Percentiles rank a stretch among this genome's conserved stretches.
Conservation (phyloP, 2,888 invertebrate species). For the Cyclophora punctaria region DNA sequence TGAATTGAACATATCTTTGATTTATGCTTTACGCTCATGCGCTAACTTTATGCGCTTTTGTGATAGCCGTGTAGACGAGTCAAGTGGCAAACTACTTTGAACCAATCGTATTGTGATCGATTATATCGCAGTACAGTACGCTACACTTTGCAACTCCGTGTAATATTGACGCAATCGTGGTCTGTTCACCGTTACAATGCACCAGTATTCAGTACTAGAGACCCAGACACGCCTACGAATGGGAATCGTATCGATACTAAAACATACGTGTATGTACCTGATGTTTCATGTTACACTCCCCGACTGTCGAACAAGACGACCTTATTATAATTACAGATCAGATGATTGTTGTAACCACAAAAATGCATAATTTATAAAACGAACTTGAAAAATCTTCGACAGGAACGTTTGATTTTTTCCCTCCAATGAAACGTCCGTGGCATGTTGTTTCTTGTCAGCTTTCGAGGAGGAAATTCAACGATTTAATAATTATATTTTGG, state of each 20-base stretch:
- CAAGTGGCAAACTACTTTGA: constrained; percentile 22
- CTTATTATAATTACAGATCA: constrained; percentile 72
- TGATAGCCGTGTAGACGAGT: constrained; percentile 11
- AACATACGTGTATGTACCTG: constrained; percentile 22
- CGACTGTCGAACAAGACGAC: constrained; percentile 54
- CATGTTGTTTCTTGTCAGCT: constrained; percentile 46
- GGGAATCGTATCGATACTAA: constrained; percentile 38
- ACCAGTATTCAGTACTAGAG: constrained; percentile 36
- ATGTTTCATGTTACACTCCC: constrained; percentile 28
- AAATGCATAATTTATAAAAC: constrained; percentile 68
- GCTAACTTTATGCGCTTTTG: constrained; percentile 18
- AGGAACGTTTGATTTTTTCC: constrained; percentile 39
- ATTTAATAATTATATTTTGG: constrained; percentile 18
- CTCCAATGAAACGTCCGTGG: constrained; percentile 34
- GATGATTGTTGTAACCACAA: constrained; percentile 65
- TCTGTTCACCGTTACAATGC: constrained; percentile 41
- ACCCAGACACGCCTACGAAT: constrained; percentile 40
- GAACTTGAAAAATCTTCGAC: constrained; percentile 44
- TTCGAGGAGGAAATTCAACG: constrained; percentile 39
- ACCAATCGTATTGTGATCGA: constrained; percentile 34
- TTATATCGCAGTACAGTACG: constrained; percentile 25
- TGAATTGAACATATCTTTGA: constrained; percentile 23
- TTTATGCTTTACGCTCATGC: constrained; percentile 11
- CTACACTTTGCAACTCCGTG: constrained; percentile 27
- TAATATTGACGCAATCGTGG: constrained; percentile 47